Evolutionary conservation across 2,113 vertebrate genomes (phyloP).

Genomic region (Empidonax alnorum): DNA sequence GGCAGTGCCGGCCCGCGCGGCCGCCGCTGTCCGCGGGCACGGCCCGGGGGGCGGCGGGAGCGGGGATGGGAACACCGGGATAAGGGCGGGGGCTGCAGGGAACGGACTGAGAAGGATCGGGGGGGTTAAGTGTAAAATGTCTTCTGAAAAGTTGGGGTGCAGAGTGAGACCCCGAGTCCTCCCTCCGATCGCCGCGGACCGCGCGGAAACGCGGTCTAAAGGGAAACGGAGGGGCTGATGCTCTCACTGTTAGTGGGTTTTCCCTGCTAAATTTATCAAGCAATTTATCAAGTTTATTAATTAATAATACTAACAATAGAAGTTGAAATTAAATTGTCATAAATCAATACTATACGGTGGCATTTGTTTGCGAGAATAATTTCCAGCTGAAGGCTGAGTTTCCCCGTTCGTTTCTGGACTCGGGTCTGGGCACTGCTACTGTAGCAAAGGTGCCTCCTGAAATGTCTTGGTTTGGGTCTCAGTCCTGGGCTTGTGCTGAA

Average conservation of each 20-base stretch:
- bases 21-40: background rate
- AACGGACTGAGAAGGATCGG: fast-evolving
- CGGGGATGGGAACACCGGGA: background rate
- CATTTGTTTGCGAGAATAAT: background rate
- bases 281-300: background rate
- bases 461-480: background rate
- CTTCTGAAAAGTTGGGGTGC: background rate
- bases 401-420: fast-evolving
- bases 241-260: background rate
- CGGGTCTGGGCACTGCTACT: fast-evolving
- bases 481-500: background rate
- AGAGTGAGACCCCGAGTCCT: fast-evolving
- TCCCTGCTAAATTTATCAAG: background rate
- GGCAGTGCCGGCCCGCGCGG: background rate
- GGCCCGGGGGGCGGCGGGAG: background rate
- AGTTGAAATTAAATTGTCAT: background rate
- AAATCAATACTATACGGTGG: background rate
- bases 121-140: fast-evolving
- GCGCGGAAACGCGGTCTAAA: background rate
- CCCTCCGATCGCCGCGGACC: background rate
- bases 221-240: background rate
- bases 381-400: background rate
- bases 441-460: background rate
- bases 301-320: background rate
- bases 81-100: background rate